Evolutionary conservation across 2,113 vertebrate genomes (phyloP).

Genomic region (Megaceryle maxima): DNA sequence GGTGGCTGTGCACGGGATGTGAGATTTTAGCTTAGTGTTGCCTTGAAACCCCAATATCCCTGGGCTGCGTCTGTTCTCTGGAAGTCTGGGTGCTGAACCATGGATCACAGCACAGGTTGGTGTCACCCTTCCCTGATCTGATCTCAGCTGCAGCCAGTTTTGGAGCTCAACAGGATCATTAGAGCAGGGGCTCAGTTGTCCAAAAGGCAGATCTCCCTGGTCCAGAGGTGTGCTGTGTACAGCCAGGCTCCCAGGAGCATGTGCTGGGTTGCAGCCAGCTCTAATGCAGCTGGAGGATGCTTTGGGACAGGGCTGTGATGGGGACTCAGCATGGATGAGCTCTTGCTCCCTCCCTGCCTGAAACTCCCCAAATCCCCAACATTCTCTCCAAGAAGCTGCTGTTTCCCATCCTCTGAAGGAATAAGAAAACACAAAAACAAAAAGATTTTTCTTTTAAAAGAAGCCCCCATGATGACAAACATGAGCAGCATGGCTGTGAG

Average conservation of each 20-base stretch:
- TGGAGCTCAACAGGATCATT: background rate
- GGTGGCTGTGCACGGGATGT: background rate
- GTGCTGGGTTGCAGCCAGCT: background rate
- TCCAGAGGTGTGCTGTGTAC: rapidly evolving
- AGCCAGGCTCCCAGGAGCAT: rapidly evolving
- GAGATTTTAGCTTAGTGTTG: background rate
- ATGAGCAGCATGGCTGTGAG: background rate
- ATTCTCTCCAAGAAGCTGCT: background rate
- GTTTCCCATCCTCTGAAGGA: background rate
- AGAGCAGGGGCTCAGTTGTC: background rate
- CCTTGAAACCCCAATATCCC: background rate
- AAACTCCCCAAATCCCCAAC: background rate
- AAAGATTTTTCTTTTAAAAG: background rate
- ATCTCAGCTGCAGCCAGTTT: too few relatives aligned
- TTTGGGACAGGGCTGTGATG: background rate
- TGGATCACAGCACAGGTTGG: background rate
- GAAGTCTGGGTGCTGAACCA: background rate
- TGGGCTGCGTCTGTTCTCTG: background rate
- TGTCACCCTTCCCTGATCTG: background rate
- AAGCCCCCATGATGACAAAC: constrained; percentile 19
- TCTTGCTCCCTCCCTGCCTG: background rate
- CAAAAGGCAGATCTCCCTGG: rapidly evolving
- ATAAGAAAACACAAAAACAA: background rate
- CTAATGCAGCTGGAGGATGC: rapidly evolving
- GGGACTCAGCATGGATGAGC: background rate